Conservation (phyloP, 1,140 invertebrate genomes). For the Hesperophylax magnus region DNA sequence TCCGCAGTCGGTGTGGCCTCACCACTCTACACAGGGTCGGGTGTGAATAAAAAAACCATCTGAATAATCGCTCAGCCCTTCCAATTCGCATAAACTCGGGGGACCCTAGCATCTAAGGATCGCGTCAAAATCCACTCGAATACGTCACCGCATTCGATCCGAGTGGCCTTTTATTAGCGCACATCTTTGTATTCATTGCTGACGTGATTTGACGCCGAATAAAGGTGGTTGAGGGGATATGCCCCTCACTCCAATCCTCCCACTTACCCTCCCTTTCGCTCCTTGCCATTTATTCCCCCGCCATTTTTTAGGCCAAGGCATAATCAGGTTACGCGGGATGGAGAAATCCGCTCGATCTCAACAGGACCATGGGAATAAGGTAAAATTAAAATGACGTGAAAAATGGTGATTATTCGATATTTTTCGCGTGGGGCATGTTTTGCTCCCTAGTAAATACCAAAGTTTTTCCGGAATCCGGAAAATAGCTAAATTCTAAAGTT, state of each 20-base stretch:
- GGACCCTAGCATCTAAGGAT: background rate
- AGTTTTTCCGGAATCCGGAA: too few relatives aligned
- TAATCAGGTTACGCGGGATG: conserved; percentile 6
- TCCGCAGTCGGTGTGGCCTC: background rate
- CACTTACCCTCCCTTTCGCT: background rate
- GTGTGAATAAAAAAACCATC: conserved; percentile 23
- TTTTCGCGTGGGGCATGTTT: too few relatives aligned
- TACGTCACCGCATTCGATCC: conserved; percentile 21
- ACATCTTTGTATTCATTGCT: conserved; percentile 27
- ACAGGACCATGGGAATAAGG: background rate
- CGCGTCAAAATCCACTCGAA: conserved; percentile 23
- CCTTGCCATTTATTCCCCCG: background rate
- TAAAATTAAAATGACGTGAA: background rate
- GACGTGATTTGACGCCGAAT: conserved; percentile 33
- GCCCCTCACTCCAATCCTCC: too few relatives aligned
- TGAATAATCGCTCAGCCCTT: conserved; percentile 21
- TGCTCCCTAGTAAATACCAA: too few relatives aligned
- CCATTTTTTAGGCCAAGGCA: background rate
- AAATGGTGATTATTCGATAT: background rate
- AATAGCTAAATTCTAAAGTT: too few relatives aligned
- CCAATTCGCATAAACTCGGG: conserved; percentile 16
- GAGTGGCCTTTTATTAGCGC: conserved; percentile 27
- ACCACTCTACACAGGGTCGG: background rate
- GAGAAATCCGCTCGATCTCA: background rate
- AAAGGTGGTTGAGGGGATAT: conserved; percentile 3